Percentiles rank a stretch among this genome's conserved stretches.
phyloP scores from a whole-genome alignment of 2,888 invertebrate species.

The Leucania comma region DNA sequence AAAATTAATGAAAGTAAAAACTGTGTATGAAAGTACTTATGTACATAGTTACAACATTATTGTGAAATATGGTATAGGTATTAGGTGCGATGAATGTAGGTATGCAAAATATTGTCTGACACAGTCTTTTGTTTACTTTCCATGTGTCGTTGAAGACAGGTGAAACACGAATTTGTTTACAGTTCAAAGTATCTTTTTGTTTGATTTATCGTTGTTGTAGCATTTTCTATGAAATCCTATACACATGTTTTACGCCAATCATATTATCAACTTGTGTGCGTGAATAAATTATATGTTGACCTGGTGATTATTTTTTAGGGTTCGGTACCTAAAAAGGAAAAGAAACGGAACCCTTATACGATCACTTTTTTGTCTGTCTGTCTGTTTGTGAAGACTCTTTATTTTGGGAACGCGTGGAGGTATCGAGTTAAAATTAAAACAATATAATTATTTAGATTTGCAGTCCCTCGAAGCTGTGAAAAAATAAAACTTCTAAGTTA shows the following conservation, averaged over 20 bases:
- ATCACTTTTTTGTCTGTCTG: too few species aligned
- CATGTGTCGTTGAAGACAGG: not conserved
- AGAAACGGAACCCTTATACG: too few species aligned
- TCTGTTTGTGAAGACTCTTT: too few species aligned
- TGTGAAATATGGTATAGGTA: conserved; percentile 3
- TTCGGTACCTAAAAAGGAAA: too few species aligned
- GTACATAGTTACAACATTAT: not conserved
- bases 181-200: not conserved
- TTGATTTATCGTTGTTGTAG: not conserved
- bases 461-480: too few species aligned
- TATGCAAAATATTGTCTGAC: not conserved
- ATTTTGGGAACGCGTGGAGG: too few species aligned
- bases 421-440: too few species aligned
- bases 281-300: not conserved
- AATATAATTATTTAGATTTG: too few species aligned
- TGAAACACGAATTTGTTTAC: conserved; percentile 15
- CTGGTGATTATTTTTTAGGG: not conserved
- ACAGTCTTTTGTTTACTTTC: conserved; percentile 18
- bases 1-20: not conserved
- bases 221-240: not conserved
- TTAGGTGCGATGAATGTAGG: not conserved
- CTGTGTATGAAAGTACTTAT: not conserved
- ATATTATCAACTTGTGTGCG: not conserved
- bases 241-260: not conserved
- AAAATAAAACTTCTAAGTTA: too few species aligned